A percentile compares a stretch with the other conserved stretches of the same genome.
Evolutionary conservation across 1,140 invertebrate genomes (phyloP).

Genomic region (Penaeus indicus): DNA sequence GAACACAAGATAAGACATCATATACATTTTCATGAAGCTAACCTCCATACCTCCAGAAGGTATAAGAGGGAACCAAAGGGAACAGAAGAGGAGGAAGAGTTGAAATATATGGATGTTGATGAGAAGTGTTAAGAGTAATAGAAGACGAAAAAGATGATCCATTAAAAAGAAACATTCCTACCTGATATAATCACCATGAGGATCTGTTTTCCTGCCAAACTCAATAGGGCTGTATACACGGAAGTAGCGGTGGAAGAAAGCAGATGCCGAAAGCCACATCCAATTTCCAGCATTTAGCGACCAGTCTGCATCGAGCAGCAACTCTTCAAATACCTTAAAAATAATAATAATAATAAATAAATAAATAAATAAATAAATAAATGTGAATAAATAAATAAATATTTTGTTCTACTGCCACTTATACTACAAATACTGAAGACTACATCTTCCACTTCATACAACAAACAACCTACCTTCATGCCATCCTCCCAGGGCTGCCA

Average conservation of each 20-base stretch:
- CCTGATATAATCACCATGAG: slow-evolving; percentile 79
- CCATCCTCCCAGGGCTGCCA: slow-evolving; percentile 74
- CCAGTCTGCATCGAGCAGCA: slow-evolving; percentile 83
- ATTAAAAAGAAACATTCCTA: slow-evolving; percentile 54
- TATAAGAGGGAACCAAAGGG: too few species aligned
- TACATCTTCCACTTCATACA: too few species aligned
- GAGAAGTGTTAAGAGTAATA: too few species aligned
- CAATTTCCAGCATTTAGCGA: slow-evolving; percentile 85
- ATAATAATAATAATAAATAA: not conserved
- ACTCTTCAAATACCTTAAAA: slow-evolving; percentile 77
- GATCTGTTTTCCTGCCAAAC: slow-evolving; percentile 83
- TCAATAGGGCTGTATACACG: slow-evolving; percentile 82
- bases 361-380: not conserved
- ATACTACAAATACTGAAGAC: too few species aligned
- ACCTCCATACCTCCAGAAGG: too few species aligned
- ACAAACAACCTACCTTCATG: slow-evolving; percentile 69
- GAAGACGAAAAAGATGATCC: too few species aligned
- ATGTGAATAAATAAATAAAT: not conserved
- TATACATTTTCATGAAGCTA: too few species aligned
- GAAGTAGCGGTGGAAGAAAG: slow-evolving; percentile 83
- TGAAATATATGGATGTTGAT: too few species aligned
- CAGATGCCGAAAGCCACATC: slow-evolving; percentile 84
- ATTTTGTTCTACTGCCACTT: too few species aligned
- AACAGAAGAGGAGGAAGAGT: too few species aligned
- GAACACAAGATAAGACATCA: too few species aligned